Base-by-base conservation (phyloP, 2,797 vertebrate species). In the Centropyge bicolor region DNA sequence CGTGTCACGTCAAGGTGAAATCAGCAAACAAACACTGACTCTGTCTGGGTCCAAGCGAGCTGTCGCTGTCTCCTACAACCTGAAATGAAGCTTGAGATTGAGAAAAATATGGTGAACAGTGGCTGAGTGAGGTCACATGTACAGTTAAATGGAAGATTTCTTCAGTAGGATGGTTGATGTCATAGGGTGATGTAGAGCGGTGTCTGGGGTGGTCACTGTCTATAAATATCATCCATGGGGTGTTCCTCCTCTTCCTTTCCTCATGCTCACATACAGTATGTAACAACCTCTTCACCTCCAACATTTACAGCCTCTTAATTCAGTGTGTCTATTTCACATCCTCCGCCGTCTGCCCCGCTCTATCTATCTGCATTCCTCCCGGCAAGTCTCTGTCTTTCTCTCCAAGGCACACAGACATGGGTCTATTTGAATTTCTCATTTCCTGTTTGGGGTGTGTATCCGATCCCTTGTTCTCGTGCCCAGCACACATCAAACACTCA, bases 361-460 rank as follows among this genome's bases (percentile, higher is more conserved):
- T 49, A 22, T 85, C 78, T 76, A 36, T 78, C 67, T 74, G 27
- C 77, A 78, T 82, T 91, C 88, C 82, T 84, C 64, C 36, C 38
- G 14, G 24, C 19, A 22, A 78, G 48, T 49, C 77, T 87, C 74
- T 79, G 46, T 76, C 78, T 71, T 54, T 83, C 72, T 85, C 83
- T 74, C 69, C 2, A 51, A 81, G 66, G 46, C 82, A 22, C 83
- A 85, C 82, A 90, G 78, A 80, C 91, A 74, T 20, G 41, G 78
- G 75, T 84, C 86, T 86, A 81, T 91, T 94, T 92, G 85, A 94
- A 90, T 93, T 93, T 94, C 92, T 94, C 93, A 95, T 95, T 95
- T 96, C 95, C 95, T 95, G 94, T 96, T 95, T 94, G 86, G 94
- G 94, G 93, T 89, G 95, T 94, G 93, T 93, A 78, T 92, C 88